phyloP scores from a whole-genome alignment of 2,797 vertebrate genomes.

The Crocidura indochinensis region DNA sequence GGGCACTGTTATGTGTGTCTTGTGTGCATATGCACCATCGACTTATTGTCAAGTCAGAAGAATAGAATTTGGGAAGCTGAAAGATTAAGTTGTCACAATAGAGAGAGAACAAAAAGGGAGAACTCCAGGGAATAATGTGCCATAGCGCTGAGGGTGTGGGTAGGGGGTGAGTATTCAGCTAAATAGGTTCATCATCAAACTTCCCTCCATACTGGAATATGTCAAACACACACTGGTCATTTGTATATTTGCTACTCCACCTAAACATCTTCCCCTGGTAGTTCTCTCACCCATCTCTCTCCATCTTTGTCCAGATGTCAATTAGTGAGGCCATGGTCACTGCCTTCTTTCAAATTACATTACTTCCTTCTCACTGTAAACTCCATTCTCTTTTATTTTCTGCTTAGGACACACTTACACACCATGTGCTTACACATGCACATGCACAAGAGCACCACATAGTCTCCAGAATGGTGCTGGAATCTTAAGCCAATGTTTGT shows the following conservation, averaged over 20 bases:
- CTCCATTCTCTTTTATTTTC: neutral
- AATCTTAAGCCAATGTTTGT: neutral
- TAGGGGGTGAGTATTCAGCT: neutral
- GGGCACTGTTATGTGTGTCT: neutral
- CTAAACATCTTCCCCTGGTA: conserved; percentile 7
- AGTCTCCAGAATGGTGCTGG: neutral
- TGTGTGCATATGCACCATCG: too few relatives aligned
- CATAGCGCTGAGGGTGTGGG: too few relatives aligned
- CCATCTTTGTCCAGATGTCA: neutral
- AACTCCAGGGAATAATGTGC: too few relatives aligned
- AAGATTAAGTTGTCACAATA: neutral
- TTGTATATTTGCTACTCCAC: neutral
- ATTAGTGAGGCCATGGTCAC: neutral
- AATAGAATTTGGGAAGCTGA: neutral
- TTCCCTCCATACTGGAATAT: neutral
- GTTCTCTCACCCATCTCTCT: neutral
- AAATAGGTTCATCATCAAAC: conserved; percentile 3
- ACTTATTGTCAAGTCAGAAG: neutral
- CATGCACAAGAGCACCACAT: neutral
- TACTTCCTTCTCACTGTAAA: neutral
- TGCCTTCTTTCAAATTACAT: neutral
- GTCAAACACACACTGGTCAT: neutral
- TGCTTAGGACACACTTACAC: neutral
- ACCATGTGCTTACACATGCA: neutral
- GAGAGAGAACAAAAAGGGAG: too few relatives aligned